Conservation (phyloP, 2,113 vertebrate species). For the Aplodontia rufa region DNA sequence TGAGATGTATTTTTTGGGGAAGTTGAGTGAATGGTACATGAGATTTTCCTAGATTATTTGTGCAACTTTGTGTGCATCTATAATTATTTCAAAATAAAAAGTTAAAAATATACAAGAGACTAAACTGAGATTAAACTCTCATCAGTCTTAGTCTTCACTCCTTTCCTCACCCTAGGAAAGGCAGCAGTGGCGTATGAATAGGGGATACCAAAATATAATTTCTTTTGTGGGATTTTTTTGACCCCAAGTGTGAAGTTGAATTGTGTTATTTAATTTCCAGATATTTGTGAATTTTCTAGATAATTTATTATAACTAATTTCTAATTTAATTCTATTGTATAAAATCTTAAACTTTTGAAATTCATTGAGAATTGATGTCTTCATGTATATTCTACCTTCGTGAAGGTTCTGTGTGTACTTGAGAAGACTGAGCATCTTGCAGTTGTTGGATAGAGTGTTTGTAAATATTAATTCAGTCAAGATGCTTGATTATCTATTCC, state of each 20-base stretch:
- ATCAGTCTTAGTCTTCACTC: not conserved
- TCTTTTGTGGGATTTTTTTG: not conserved
- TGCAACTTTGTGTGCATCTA: not conserved
- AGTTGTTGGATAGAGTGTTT: not conserved
- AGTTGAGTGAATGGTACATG: not conserved
- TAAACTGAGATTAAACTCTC: conserved; percentile 1
- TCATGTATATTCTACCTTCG: not conserved
- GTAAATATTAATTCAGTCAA: not conserved
- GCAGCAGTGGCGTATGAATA: not conserved
- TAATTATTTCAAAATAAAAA: not conserved
- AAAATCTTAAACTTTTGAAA: not conserved
- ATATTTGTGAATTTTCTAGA: conserved; percentile 4
- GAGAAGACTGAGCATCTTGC: not conserved
- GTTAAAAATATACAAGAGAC: not conserved
- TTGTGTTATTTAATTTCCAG: conserved; percentile 12
- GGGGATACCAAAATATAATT: not conserved
- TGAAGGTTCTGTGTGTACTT: not conserved
- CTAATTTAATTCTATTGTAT: conserved; percentile 9
- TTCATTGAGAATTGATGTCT: not conserved
- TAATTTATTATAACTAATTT: not conserved
- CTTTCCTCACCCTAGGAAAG: not conserved
- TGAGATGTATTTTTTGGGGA: not conserved
- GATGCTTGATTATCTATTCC: not conserved
- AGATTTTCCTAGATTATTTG: not conserved
- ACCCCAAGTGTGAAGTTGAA: not conserved